Evolutionary conservation across 2,113 vertebrate species (phyloP).

Genomic region (Scomber japonicus): DNA sequence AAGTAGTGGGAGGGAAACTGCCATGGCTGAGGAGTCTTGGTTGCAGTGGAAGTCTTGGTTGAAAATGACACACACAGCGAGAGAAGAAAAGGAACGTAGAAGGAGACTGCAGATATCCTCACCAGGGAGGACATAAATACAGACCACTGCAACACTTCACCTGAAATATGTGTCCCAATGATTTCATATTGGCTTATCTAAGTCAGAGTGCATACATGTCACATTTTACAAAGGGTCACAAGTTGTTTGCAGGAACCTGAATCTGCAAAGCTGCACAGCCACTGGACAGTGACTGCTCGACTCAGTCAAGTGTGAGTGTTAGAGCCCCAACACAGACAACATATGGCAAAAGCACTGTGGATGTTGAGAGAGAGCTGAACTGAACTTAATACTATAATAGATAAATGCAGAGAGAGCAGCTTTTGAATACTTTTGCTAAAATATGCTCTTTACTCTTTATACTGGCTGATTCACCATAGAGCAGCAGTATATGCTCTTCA

Average conservation of each 20-base stretch:
- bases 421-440: neutral
- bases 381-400: neutral
- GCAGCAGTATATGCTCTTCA: neutral
- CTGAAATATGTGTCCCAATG: conserved; percentile 59
- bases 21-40: conserved; percentile 53
- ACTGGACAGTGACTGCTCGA: neutral
- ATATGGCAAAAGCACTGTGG: neutral
- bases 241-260: conserved; percentile 20
- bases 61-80: conserved; percentile 19
- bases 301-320: neutral
- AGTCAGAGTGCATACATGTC: conserved; percentile 7
- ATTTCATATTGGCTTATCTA: conserved; percentile 18
- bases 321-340: conserved; percentile 19
- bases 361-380: neutral
- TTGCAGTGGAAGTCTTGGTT: conserved; percentile 45
- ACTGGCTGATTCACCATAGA: neutral
- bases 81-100: conserved; percentile 34
- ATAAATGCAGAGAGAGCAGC: neutral
- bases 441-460: neutral
- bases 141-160: conserved; percentile 70
- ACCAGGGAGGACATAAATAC: conserved; percentile 46
- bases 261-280: conserved; percentile 14
- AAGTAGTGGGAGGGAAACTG: conserved; percentile 28
- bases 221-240: conserved; percentile 7
- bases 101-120: conserved; percentile 44